Evolutionary conservation across 2,113 vertebrate genomes (phyloP).

Genomic region (Psittacara wagleri): DNA sequence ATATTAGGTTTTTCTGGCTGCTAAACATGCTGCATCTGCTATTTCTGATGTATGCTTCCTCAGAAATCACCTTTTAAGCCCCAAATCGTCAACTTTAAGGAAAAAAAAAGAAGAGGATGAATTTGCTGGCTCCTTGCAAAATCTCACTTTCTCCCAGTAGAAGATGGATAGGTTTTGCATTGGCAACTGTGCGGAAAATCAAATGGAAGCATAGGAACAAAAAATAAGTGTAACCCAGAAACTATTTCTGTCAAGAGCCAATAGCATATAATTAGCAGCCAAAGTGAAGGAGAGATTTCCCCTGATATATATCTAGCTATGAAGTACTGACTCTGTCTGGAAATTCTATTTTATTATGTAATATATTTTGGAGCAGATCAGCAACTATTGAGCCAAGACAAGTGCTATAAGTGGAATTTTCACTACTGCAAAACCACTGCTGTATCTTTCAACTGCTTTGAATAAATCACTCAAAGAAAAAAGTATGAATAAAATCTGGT

Average conservation of each 20-base stretch:
- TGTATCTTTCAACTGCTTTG: conserved; percentile 40
- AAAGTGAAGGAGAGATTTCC: conserved; percentile 34
- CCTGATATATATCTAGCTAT: conserved; percentile 31
- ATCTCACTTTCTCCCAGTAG: not conserved
- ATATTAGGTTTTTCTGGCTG: not conserved
- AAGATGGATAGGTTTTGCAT: not conserved
- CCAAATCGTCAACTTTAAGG: not conserved
- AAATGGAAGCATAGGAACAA: conserved; percentile 35
- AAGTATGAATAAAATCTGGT: not conserved
- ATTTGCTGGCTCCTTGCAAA: not conserved
- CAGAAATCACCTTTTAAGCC: not conserved
- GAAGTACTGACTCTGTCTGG: conserved; percentile 63
- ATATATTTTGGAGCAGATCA: conserved; percentile 52
- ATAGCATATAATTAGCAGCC: conserved; percentile 46
- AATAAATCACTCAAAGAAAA: conserved; percentile 57
- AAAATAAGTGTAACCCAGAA: conserved; percentile 32
- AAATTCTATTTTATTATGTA: conserved; percentile 70
- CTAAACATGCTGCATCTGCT: not conserved
- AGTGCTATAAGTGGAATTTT: conserved; percentile 67
- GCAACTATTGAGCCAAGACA: conserved; percentile 46
- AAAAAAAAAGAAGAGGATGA: not conserved
- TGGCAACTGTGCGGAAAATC: not conserved
- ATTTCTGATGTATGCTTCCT: not conserved
- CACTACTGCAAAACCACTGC: conserved; percentile 59
- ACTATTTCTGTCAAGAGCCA: conserved; percentile 53